Percentiles rank a stretch among this genome's conserved stretches.
These are phyloP conservation scores for Microtus richardsoni DNA, from an alignment of 2,113 vertebrate genomes.

Conservation along the genomic window DNA sequence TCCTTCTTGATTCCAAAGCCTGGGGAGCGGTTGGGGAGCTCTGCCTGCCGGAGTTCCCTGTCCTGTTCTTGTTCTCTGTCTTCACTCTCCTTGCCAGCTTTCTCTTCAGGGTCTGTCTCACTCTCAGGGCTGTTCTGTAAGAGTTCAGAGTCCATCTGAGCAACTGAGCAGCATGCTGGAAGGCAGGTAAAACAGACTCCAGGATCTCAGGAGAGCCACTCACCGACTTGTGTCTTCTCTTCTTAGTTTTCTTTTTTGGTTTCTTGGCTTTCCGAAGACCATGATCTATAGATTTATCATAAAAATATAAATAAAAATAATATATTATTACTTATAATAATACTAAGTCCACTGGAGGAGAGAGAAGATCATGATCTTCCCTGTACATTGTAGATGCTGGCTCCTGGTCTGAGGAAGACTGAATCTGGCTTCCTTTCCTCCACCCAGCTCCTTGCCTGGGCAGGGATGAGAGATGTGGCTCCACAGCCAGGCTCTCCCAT, in stretches of 20 bases:
- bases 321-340: no score
- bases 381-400: background rate
- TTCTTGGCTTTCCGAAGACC: constrained; percentile 86
- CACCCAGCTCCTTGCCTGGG: background rate
- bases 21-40: constrained; percentile 80
- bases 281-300: constrained; percentile 78
- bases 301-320: constrained; percentile 8
- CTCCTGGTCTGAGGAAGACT: background rate
- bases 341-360: background rate
- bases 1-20: constrained; percentile 84
- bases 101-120: constrained; percentile 84
- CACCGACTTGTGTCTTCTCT: constrained; percentile 87
- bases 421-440: background rate
- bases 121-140: constrained; percentile 86
- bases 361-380: background rate
- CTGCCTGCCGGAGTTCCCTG: constrained; percentile 77
- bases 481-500: background rate
- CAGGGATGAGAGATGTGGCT: background rate
- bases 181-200: constrained; percentile 7
- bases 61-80: constrained; percentile 80
- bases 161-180: constrained; percentile 4
- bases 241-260: constrained; percentile 88
- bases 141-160: constrained; percentile 71
- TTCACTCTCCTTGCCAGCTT: constrained; percentile 78
- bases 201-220: constrained; percentile 69